Evolutionary conservation across 2,888 invertebrate species (phyloP).

Genomic region (Eubasilissa splendida): DNA sequence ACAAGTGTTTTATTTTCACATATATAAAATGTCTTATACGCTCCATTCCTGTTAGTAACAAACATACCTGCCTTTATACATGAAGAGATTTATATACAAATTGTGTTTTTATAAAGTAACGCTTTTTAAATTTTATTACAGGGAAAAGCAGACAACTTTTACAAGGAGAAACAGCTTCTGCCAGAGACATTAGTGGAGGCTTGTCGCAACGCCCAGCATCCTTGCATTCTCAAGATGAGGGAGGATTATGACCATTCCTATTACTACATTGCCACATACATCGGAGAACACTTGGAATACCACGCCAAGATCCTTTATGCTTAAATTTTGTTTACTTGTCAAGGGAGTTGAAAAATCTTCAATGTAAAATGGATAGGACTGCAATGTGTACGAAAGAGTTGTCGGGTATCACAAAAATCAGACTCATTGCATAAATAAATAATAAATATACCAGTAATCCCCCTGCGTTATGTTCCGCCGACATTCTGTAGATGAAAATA

Average conservation of each 20-base stretch:
- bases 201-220: slow-evolving; percentile 79
- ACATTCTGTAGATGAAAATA: no score
- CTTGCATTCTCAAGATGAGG: slow-evolving; percentile 79
- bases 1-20: no score
- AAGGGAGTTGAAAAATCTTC: no score
- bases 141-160: slow-evolving; percentile 89
- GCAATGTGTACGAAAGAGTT: no score
- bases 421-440: no score
- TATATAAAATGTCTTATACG: no score
- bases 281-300: slow-evolving; percentile 93
- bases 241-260: slow-evolving; percentile 97
- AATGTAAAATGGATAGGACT: no score
- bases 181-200: slow-evolving; percentile 88
- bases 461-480: no score
- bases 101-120: not conserved
- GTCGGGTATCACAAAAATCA: no score
- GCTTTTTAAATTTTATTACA: slow-evolving; percentile 63
- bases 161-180: slow-evolving; percentile 81
- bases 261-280: slow-evolving; percentile 91
- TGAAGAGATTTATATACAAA: not conserved
- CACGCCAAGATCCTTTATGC: slow-evolving; percentile 73
- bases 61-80: no score
- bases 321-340: not conserved
- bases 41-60: no score
- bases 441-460: no score